Conservation (phyloP, 1,140 invertebrate species). For the Pemphigus obesinymphae region DNA sequence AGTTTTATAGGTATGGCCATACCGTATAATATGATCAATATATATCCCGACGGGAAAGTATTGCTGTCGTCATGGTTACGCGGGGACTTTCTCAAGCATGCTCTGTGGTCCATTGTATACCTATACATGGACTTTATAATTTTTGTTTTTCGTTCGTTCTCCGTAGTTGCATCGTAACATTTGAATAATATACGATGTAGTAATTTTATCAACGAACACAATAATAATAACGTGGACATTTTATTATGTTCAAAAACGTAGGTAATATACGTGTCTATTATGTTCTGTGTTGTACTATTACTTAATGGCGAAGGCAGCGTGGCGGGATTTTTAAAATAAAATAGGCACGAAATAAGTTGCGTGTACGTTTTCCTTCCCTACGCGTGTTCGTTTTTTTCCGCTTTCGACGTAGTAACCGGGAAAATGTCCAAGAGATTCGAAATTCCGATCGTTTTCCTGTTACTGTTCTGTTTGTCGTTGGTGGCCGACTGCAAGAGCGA, state of each 20-base stretch:
- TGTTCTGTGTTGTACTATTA: no score
- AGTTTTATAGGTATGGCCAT: not conserved
- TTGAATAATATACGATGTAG: not conserved
- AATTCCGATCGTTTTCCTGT: not conserved
- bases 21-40: constrained; percentile 26
- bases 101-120: constrained; percentile 33
- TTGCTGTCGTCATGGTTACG: constrained; percentile 2
- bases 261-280: no score
- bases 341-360: no score
- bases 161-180: not conserved
- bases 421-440: not conserved
- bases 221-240: no score
- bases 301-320: no score
- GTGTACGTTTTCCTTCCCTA: no score
- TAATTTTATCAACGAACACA: not conserved
- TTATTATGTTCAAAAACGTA: no score
- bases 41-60: not conserved
- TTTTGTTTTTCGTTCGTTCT: not conserved
- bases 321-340: no score
- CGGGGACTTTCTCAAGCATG: constrained; percentile 22
- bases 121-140: not conserved
- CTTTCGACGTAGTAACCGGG: no score
- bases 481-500: not conserved
- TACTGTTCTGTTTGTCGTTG: not conserved
- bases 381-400: no score